Base-by-base conservation (phyloP, 2,888 invertebrate genomes). In the Phengaris arion region DNA sequence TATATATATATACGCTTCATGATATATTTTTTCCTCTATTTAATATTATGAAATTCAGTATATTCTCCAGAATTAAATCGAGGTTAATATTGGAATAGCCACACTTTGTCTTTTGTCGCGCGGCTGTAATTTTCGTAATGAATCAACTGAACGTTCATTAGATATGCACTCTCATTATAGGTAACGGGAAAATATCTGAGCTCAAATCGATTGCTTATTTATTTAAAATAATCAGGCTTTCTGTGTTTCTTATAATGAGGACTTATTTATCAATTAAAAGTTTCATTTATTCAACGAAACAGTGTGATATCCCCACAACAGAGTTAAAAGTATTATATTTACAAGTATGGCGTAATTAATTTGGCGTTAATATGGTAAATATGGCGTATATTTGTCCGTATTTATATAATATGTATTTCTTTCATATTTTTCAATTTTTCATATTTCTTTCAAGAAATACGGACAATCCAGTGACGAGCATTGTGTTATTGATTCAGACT, bases 91-190 rank as follows among this genome's bases (percentile, higher is more conserved):
- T 64, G 6, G 15, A 64, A 64, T 64, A 64, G 12, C 35, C 12
- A 35, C 59, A 59, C 8, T n/a, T 57, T 59, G 59, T 59, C 5
- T 22, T 59, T 59, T 10, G 22, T 9, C 15, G 9, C 10, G 35
- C 22, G 5, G 59, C 9, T 22, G 64, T 64, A 10, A 64, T 35
- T 35, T 13, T 64, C 64, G 64, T 64, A 64, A 35, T 12, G 35
- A 64, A 64, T 64, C 6, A 64, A 64, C 64, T 12, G 45, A 59
- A 59, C 13, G 64, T 35, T 45, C 35, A 35, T 64, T 64, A 64
- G 64, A 64, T 35, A 64, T 64, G 13, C 45, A 64, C 35, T 64
- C 64, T 64, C 64, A 64, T 64, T 64, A 64, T 64, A 35, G 64
- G 35, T 64, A 64, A 64, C 35, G 64, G 35, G 13, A 64, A 64